These are phyloP conservation scores for Neoniphon sammara DNA, from an alignment of 2,797 vertebrate species.

Conservation along the genomic window DNA sequence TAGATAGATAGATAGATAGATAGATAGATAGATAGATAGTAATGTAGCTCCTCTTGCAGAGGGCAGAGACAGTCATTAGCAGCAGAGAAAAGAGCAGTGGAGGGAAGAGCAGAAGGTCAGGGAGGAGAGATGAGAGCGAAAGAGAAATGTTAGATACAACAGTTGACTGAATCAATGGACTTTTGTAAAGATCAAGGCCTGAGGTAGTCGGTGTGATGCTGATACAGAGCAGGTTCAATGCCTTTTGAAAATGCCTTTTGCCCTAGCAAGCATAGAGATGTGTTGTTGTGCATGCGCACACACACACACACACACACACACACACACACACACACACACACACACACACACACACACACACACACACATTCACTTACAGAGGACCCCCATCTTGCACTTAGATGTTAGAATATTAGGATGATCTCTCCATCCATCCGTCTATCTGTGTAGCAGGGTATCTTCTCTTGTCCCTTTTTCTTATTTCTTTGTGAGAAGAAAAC, in stretches of 20 bases:
- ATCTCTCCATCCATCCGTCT: background rate
- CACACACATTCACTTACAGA: background rate
- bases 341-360: background rate
- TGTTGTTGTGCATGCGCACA: too few relatives aligned
- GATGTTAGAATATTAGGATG: too few relatives aligned
- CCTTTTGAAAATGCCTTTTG: too few relatives aligned
- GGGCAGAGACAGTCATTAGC: background rate
- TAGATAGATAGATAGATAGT: constrained; percentile 16
- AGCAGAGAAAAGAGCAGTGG: background rate
- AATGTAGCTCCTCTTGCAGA: background rate
- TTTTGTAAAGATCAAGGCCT: too few relatives aligned
- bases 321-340: constrained; percentile 4
- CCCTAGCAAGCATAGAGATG: too few relatives aligned
- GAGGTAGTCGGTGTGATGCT: too few relatives aligned
- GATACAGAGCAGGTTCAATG: background rate
- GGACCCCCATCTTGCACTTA: background rate
- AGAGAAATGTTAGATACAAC: too few relatives aligned
- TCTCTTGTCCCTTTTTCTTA: background rate
- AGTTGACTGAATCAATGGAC: too few relatives aligned
- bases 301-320: too few relatives aligned
- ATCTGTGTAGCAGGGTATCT: background rate
- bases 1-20: constrained; percentile 9
- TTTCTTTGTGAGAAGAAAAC: constrained; percentile 39
- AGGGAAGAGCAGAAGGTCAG: background rate
- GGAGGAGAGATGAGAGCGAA: background rate